Evolutionary conservation across 2,888 invertebrate genomes (phyloP).

Genomic region (Scaeva pyrastri): DNA sequence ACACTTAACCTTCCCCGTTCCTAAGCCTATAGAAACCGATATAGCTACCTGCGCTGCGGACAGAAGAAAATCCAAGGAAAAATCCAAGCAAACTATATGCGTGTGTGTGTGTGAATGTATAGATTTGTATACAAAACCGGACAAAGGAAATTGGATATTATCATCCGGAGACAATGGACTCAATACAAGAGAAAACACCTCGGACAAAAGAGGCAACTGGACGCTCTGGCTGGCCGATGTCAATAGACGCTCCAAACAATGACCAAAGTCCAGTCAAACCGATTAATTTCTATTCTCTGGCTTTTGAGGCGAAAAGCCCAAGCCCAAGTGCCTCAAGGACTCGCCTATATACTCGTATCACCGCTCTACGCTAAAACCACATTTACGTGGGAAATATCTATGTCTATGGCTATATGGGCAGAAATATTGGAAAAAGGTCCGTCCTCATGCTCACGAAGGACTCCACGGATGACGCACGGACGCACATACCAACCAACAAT

Average conservation of each 20-base stretch:
- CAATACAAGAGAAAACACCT: slow-evolving; percentile 64
- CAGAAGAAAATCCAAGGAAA: background rate
- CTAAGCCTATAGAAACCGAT: no score
- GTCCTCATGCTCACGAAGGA: background rate
- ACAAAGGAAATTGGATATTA: slow-evolving; percentile 75
- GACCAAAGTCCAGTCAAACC: slow-evolving; percentile 66
- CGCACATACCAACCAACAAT: no score
- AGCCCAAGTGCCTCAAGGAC: background rate
- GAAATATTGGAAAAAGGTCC: slow-evolving; percentile 34
- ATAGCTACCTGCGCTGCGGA: no score
- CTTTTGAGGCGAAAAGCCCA: background rate
- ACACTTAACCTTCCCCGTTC: no score
- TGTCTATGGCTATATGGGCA: background rate
- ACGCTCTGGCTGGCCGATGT: no score
- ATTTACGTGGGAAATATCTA: slow-evolving; percentile 28
- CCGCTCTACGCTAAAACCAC: slow-evolving; percentile 22
- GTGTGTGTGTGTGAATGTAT: slow-evolving; percentile 2
- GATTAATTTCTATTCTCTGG: slow-evolving; percentile 72
- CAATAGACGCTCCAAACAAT: slow-evolving; percentile 50
- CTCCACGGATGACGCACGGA: background rate
- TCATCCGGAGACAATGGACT: slow-evolving; percentile 66
- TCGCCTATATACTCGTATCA: no score
- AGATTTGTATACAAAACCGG: no score
- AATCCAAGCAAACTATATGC: background rate
- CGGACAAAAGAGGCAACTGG: slow-evolving; percentile 48